Evolutionary conservation across 2,888 invertebrate genomes (phyloP).

Genomic region (Idaea biselata): DNA sequence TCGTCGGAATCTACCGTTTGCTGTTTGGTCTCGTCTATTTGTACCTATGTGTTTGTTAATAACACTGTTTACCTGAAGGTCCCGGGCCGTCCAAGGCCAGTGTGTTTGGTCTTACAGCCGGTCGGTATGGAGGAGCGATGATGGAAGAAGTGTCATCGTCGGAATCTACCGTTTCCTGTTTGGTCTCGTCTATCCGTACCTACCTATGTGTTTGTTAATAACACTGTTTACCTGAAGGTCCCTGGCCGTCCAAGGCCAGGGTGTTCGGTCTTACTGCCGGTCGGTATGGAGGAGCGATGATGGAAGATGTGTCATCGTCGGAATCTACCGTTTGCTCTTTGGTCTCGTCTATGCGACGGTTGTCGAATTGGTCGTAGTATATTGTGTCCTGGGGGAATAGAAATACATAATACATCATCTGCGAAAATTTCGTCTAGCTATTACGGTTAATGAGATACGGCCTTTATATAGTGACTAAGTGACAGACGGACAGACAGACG

Average conservation of each 20-base stretch:
- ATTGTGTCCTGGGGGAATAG: slow-evolving; percentile 58
- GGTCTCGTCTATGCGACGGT: slow-evolving; percentile 49
- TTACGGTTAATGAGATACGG: too few relatives aligned
- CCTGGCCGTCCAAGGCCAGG: slow-evolving; percentile 27
- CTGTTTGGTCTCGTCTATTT: slow-evolving; percentile 44
- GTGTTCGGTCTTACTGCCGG: slow-evolving; percentile 26
- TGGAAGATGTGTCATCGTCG: slow-evolving; percentile 16
- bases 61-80: slow-evolving; percentile 21
- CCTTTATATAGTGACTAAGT: too few relatives aligned
- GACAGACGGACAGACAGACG: too few relatives aligned
- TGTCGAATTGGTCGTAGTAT: slow-evolving; percentile 64
- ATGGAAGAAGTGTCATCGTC: slow-evolving; percentile 17
- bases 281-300: slow-evolving; percentile 9
- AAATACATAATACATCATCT: neutral
- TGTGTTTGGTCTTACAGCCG: slow-evolving; percentile 10
- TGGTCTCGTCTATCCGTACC: slow-evolving; percentile 47
- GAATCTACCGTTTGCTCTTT: slow-evolving; percentile 28
- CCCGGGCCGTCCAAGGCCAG: too few relatives aligned
- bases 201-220: neutral
- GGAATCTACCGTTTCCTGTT: slow-evolving; percentile 25
- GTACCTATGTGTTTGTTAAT: slow-evolving; percentile 2
- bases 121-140: slow-evolving; percentile 10
- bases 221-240: slow-evolving; percentile 15
- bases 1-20: slow-evolving; percentile 25
- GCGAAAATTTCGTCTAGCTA: neutral